Base-by-base conservation (phyloP, 2,888 invertebrate species). In the Hirudinaria manillensis region DNA sequence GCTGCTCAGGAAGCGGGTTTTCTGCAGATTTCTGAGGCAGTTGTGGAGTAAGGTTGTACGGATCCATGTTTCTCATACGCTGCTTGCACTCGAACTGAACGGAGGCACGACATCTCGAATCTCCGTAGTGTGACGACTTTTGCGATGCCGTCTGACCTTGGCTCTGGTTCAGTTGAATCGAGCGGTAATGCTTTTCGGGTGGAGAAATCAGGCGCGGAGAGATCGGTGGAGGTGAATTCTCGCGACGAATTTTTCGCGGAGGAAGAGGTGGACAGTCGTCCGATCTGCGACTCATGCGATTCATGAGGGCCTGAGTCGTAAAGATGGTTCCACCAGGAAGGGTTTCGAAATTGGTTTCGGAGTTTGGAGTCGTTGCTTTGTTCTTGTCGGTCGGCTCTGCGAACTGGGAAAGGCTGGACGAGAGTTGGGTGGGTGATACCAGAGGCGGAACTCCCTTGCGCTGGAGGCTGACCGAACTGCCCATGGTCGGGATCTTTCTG, bases 1-100 rank as follows among this genome's bases (percentile, higher is more conserved):
- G 61, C 61, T 61, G 61, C 24, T 24, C 24, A 4, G 29, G 61
- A 29, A 27, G 29, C 2, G 61, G 19, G 61, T 61, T 61, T 24
- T 61, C 61, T 61, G 61, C 61, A 61, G 61, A 61, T 61, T 61
- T 61, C 61, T 27, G 61, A 61, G 24, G 61, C 29, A 61, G 61
- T 61, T 61, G 61, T 13, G 61, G 61, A 61, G 61, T 61, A n/a
- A 61, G 61, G 29, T 61, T 61, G 61, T 61, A 61, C 24, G 61
- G n/a, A 29, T 61, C 61, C 45, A 45, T 45, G 61, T 61, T 61
- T 6, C 29, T 24, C 61, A n/a, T 61, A 45, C 3, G 45, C 45
- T 45, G 45, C 45, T 45, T 45, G 45, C 45, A 45, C 3, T 45
- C 45, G 45, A 45, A 45, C 13, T 45, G 45, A 6, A 45, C 45